These are phyloP conservation scores for Marronus borbonicus DNA, from an alignment of 2,888 invertebrate genomes.

Conservation along the genomic window DNA sequence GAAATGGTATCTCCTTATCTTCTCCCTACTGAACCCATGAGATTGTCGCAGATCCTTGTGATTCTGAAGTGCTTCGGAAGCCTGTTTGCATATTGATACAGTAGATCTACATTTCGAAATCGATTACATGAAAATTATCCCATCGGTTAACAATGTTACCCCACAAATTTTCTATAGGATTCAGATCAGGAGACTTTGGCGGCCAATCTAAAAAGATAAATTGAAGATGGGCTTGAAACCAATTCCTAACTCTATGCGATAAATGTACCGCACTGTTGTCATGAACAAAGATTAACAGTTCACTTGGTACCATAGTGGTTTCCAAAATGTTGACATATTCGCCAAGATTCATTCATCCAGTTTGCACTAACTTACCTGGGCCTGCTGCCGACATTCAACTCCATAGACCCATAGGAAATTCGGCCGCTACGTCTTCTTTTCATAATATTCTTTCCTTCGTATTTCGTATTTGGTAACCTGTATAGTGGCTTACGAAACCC, in stretches of 20 bases:
- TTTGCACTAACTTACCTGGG: background rate
- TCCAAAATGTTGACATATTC: slow-evolving; percentile 7
- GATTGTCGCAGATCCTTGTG: background rate
- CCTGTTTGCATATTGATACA: no score
- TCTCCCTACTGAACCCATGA: no score
- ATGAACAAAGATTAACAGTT: background rate
- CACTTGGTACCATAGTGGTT: slow-evolving; percentile 11
- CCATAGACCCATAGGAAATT: slow-evolving; percentile 4
- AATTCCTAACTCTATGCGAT: background rate
- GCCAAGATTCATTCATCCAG: background rate
- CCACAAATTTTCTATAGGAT: no score
- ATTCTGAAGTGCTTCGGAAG: no score
- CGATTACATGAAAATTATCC: no score
- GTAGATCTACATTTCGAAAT: no score
- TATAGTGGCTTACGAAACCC: no score
- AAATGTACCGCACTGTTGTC: background rate
- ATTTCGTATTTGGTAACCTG: background rate
- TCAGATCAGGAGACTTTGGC: background rate
- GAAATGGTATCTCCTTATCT: no score
- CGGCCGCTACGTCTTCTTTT: background rate
- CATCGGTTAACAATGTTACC: no score
- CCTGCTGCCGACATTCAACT: background rate
- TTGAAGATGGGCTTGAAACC: background rate
- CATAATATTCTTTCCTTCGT: background rate
- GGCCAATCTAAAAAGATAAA: background rate